phyloP scores from a whole-genome alignment of 2,888 invertebrate species.

The Diachrysia chrysitis region DNA sequence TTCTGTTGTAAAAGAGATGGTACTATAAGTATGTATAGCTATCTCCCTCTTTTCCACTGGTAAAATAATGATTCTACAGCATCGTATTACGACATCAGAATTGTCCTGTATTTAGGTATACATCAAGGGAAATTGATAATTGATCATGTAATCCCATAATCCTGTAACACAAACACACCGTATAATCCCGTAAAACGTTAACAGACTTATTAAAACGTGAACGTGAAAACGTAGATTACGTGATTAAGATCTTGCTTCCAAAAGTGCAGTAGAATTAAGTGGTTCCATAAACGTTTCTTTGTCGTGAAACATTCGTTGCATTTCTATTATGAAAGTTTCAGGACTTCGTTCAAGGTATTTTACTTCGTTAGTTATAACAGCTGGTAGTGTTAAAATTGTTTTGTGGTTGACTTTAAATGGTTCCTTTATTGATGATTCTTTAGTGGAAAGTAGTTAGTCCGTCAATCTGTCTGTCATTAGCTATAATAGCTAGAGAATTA shows the following conservation, averaged over 20 bases:
- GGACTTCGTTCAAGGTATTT: not conserved
- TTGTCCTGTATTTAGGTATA: not conserved
- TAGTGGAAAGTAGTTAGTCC: not conserved
- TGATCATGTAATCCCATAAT: not conserved
- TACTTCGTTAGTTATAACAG: not conserved
- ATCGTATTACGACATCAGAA: not conserved
- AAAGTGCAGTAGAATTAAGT: conserved; percentile 4
- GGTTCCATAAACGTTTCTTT: conserved; percentile 1
- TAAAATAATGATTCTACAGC: not conserved
- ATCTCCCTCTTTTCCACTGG: not conserved
- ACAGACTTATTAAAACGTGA: conserved; percentile 1
- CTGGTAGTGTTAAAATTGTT: not conserved
- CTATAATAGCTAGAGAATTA: too few relatives aligned
- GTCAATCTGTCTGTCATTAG: too few relatives aligned
- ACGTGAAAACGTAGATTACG: conserved; percentile 2
- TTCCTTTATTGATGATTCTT: not conserved
- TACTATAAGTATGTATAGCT: not conserved
- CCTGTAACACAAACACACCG: not conserved
- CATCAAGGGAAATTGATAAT: not conserved
- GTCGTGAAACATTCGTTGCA: not conserved
- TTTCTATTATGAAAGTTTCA: not conserved
- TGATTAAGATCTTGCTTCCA: not conserved
- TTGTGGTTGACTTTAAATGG: not conserved
- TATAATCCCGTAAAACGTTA: not conserved
- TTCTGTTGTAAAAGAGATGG: too few relatives aligned